Conservation (phyloP, 2,113 vertebrate genomes). For the Myodes glareolus region DNA sequence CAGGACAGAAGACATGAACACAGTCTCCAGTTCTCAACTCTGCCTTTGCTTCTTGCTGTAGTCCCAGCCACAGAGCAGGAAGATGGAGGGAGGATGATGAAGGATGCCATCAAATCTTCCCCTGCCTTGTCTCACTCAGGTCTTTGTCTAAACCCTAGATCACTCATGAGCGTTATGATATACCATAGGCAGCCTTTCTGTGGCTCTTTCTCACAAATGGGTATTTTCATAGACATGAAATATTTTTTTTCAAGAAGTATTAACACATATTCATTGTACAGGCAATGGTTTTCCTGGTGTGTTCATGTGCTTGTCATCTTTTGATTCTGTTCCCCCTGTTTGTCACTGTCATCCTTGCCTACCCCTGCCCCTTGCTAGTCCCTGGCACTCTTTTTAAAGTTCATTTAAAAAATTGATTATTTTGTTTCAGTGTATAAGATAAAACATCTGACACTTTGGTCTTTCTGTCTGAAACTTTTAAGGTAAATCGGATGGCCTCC, state of each 20-base stretch:
- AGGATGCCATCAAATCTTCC: background rate
- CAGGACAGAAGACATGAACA: background rate
- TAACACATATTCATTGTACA: background rate
- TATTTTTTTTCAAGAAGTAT: background rate
- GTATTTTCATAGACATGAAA: background rate
- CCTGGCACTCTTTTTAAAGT: background rate
- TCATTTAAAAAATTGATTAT: background rate
- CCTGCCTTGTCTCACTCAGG: background rate
- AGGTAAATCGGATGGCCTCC: background rate
- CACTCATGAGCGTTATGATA: background rate
- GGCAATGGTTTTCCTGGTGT: background rate
- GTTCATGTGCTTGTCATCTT: background rate
- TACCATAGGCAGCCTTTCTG: background rate
- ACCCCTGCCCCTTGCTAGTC: background rate
- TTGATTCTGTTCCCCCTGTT: background rate
- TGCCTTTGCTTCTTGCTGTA: background rate
- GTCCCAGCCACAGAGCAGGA: background rate
- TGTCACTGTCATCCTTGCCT: fast-evolving
- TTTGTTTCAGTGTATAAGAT: background rate
- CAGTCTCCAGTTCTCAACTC: background rate
- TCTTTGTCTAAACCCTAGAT: background rate
- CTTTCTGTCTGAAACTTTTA: background rate
- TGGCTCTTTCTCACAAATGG: background rate
- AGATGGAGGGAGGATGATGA: background rate
- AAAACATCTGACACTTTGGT: background rate